Percentiles rank a stretch among this genome's conserved stretches.
phyloP scores from a whole-genome alignment of 2,113 vertebrate genomes.

The Leuciscus idus region DNA sequence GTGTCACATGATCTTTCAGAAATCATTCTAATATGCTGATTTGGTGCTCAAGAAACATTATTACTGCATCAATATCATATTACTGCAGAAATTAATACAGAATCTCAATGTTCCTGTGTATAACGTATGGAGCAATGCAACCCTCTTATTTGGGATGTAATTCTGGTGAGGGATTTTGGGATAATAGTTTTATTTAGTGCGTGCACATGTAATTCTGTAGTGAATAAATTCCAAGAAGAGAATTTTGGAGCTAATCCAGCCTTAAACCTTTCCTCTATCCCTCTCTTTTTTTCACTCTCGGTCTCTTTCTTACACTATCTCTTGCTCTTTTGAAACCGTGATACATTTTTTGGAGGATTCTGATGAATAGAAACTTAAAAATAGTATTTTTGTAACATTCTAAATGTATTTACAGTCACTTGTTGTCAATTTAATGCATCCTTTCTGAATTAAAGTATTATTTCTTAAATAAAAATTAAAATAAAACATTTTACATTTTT shows the following conservation, averaged over 20 bases:
- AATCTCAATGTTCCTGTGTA: neutral
- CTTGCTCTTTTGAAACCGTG: neutral
- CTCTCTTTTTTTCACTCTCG: slow-evolving; percentile 53
- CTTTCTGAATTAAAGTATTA: too few species aligned
- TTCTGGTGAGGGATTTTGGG: neutral
- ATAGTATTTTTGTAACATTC: too few species aligned
- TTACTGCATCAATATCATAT: neutral
- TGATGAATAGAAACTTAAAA: too few species aligned
- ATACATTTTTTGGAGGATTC: too few species aligned
- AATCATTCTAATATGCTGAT: too few species aligned
- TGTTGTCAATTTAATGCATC: too few species aligned
- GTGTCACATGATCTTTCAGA: too few species aligned
- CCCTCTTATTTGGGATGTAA: slow-evolving; percentile 28
- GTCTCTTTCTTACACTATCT: neutral
- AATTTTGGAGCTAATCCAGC: slow-evolving; percentile 40
- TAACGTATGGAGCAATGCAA: neutral
- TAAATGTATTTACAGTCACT: too few species aligned
- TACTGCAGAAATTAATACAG: neutral
- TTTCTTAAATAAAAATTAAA: too few species aligned
- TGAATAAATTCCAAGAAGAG: slow-evolving; percentile 35
- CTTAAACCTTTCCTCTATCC: slow-evolving; percentile 37
- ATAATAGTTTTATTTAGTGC: slow-evolving; percentile 45
- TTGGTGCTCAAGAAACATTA: too few species aligned
- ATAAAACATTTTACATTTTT: too few species aligned
- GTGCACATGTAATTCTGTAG: slow-evolving; percentile 31